Evolutionary conservation across 2,888 invertebrate genomes (phyloP).

Genomic region (Hipparchia semele): DNA sequence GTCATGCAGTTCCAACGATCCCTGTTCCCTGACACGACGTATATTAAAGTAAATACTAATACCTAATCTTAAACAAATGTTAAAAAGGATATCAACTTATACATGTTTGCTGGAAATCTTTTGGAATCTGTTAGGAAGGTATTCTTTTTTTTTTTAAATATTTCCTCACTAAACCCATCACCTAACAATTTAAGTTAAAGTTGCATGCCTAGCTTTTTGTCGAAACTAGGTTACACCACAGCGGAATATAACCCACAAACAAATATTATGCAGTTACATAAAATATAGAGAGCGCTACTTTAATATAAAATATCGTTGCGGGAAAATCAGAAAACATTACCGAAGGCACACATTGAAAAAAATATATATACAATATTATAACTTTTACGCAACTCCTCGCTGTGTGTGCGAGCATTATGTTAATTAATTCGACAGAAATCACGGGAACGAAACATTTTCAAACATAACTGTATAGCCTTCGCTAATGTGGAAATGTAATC

Average conservation of each 20-base stretch:
- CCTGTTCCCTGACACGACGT: not conserved
- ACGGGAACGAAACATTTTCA: slow-evolving; percentile 34
- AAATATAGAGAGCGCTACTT: slow-evolving; percentile 12
- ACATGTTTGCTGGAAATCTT: too few relatives aligned
- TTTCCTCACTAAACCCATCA: not conserved
- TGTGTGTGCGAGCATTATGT: slow-evolving; percentile 33
- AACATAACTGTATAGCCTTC: slow-evolving; percentile 44
- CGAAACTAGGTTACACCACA: slow-evolving; percentile 13
- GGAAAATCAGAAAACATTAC: slow-evolving; percentile 16
- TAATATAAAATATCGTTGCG: slow-evolving; percentile 16
- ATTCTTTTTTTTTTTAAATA: too few relatives aligned
- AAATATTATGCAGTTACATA: slow-evolving; percentile 11
- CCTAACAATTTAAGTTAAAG: not conserved
- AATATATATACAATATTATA: slow-evolving; percentile 12
- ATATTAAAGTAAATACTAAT: too few relatives aligned
- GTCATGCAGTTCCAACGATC: not conserved
- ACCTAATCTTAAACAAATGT: too few relatives aligned
- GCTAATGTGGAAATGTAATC: slow-evolving; percentile 42
- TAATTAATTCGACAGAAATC: slow-evolving; percentile 37
- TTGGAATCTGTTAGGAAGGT: too few relatives aligned
- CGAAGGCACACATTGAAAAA: slow-evolving; percentile 20
- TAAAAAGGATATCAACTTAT: too few relatives aligned
- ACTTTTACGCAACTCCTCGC: slow-evolving; percentile 8
- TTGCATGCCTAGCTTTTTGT: not conserved
- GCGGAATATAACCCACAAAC: slow-evolving; percentile 1